Evolutionary conservation across 2,113 vertebrate genomes (phyloP), one percentile per base, ranked within the genome.

Genomic region (Antennarius striatus): DNA sequence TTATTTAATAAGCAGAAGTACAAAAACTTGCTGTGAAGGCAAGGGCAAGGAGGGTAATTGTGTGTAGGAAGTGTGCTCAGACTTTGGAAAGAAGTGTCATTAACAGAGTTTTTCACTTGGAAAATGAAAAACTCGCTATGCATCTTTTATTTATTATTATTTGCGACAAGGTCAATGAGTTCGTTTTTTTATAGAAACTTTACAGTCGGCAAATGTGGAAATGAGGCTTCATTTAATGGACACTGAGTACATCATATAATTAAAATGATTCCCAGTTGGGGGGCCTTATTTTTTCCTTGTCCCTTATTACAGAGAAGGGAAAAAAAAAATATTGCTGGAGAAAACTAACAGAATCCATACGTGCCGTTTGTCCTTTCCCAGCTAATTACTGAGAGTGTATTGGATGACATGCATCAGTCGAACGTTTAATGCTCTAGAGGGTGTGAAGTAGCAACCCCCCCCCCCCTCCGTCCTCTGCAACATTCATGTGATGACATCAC

Each of bases 121-220:
- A 57, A 29, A 30, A 29, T 28, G 22, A 62, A 60, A 15, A 6
- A 47, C 6, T 7, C 42, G 11, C 10, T 9, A 43, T 11, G 10
- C 42, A 43, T 43, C 42, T 43, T 43, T 43, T 12, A 7, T 43
- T 11, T 43, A 11, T 8, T 36, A 36, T 36, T 3, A 36, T 36
- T 36, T 36, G 32, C 32, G 7, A 3, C 32, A 36, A 36, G 32
- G 42, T 43, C 39, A 40, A 6, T 30, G 59, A 11, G 57, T 63
- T 40, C 12, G 46, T 70, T 58, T 56, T 69, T 52, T 29, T 30
- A 58, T 22, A 36, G 43, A 70, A 66, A 59, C 32, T 22, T 49
- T 11, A 12, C 6, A 63, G 32, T 60, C 10, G 7, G 50, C 16
- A 28, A 22, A 13, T 32, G 42, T 52, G 10, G 56, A 15, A 40